These are phyloP conservation scores for Monochamus saltuarius DNA, from an alignment of 1,140 invertebrate genomes.

Conservation along the genomic window DNA sequence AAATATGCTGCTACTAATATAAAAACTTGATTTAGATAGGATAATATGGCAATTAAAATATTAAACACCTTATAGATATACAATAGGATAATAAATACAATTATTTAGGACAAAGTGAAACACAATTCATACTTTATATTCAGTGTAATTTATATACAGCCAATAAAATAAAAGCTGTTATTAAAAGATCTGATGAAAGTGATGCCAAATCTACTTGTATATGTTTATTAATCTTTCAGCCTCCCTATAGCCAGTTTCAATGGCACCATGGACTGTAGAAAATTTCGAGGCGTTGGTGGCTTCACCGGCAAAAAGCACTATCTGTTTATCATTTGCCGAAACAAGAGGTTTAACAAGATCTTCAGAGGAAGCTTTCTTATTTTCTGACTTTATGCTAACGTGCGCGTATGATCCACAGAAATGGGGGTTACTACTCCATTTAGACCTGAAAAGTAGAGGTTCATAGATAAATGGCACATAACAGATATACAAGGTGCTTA, in stretches of 20 bases:
- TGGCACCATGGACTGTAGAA: constrained; percentile 79
- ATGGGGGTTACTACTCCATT: constrained; percentile 69
- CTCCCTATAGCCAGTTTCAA: constrained; percentile 76
- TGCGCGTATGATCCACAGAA: constrained; percentile 72
- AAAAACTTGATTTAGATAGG: no score
- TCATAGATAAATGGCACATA: not conserved
- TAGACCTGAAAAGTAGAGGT: constrained; percentile 56
- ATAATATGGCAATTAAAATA: no score
- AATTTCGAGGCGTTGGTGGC: constrained; percentile 67
- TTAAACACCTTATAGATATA: no score
- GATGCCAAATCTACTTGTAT: constrained; percentile 23
- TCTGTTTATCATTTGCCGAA: constrained; percentile 38
- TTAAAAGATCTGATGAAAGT: constrained; percentile 3
- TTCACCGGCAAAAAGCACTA: constrained; percentile 72
- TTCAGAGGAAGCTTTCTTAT: constrained; percentile 56
- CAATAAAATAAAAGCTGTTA: constrained; percentile 9
- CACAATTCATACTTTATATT: no score
- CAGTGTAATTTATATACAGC: constrained; percentile 40
- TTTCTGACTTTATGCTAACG: constrained; percentile 57
- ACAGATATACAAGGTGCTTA: constrained; percentile 44
- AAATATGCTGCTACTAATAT: no score
- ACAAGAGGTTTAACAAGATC: constrained; percentile 63
- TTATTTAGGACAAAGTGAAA: no score
- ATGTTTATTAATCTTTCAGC: constrained; percentile 71
- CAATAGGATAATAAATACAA: no score